phyloP scores from a whole-genome alignment of 2,797 vertebrate genomes.

The Sarcoramphus papa region DNA sequence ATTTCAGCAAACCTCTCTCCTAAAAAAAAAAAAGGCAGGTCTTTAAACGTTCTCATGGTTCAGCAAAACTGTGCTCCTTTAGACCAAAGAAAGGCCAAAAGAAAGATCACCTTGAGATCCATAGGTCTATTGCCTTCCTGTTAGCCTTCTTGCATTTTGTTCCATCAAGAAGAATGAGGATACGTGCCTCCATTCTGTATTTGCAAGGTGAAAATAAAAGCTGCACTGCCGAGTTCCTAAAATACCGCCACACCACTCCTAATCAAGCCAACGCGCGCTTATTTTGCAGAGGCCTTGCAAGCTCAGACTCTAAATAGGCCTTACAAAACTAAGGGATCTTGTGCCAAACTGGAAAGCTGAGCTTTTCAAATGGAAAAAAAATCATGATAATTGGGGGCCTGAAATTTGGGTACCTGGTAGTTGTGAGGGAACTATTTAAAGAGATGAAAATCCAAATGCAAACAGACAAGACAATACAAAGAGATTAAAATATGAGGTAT shows the following conservation, averaged over 20 bases:
- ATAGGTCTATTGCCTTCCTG: background rate
- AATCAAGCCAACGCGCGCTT: accelerated
- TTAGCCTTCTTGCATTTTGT: background rate
- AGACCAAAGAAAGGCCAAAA: background rate
- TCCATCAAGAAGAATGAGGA: background rate
- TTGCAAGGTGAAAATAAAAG: background rate
- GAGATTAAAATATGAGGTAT: background rate
- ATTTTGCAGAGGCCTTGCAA: background rate
- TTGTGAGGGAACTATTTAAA: background rate
- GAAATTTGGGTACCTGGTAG: background rate
- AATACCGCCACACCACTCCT: background rate
- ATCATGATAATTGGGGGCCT: accelerated
- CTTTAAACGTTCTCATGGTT: background rate
- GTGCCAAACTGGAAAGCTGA: background rate
- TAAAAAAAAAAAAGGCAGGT: background rate
- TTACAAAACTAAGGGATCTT: background rate
- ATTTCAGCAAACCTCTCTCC: background rate
- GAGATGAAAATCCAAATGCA: background rate
- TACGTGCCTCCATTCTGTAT: background rate
- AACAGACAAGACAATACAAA: background rate
- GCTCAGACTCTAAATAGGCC: background rate
- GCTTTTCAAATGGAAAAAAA: background rate
- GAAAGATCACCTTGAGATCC: background rate
- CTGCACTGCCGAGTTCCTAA: background rate
- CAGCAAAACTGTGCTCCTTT: background rate